Base-by-base conservation (phyloP, 2,113 vertebrate species). In the Ctenomys sociabilis region DNA sequence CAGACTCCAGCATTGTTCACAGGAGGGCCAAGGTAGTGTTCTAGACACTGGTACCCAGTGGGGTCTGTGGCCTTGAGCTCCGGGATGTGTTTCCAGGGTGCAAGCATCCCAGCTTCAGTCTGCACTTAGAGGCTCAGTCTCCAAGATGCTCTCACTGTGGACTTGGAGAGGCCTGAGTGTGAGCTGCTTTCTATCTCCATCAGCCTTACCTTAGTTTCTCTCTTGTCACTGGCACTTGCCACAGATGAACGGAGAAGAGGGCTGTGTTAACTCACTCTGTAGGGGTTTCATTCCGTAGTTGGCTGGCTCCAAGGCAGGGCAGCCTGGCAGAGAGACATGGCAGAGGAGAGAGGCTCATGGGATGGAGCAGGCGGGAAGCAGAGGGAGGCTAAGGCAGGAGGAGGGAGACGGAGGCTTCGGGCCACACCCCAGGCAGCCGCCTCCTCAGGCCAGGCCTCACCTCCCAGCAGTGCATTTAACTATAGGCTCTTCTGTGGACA, bases 1-100 rank as follows among this genome's bases (percentile, higher is more conserved):
- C 32, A 8, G 49, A 5, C 61, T 24, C 5, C 26, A 7, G 35
- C 2, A 1, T 21, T 6, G 14, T 43, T 32, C 66, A 54, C 45
- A 1, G 1, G 54, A 78, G 22, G 19, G 49, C 7, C 35, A 19
- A 19, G 1, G 17, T 19, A 1, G 30, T 4, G 11, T 11, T 40
- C 21, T 24, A 63, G 16, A 72, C n/a, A 57, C 14, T 52, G n/a
- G 8, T 13, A 10, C 81, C 37, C 40, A 54, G 37, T 8, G 40
- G 40, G 40, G 3, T 14, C 37, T 73, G 59, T 45, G 45, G 63
- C 16, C 14, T 43, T 37, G 5, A 92, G 52, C 30, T 61, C 28
- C 3, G 10, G 59, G 45, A 7, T 80, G 45, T 43, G 49, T 43
- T 66, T 61, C 6, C 9, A 92, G 7, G 43, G 6, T 13, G 5